phyloP scores from a whole-genome alignment of 1,140 invertebrate genomes.

The Sinonovacula constricta region DNA sequence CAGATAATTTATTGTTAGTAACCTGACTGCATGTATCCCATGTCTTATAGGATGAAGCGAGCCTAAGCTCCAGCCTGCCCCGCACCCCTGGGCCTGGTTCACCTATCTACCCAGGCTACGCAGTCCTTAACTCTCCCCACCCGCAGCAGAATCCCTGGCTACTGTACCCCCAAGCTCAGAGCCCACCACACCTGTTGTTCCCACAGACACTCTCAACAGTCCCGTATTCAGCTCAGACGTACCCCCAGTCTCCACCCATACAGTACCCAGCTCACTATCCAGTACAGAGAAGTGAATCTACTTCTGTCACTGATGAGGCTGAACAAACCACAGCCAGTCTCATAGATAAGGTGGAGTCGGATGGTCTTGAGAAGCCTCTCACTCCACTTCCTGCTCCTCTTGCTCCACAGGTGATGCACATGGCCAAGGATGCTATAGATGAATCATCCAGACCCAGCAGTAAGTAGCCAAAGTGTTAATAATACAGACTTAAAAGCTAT shows the following conservation, averaged over 20 bases:
- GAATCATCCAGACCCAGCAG: no score
- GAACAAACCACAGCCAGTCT: not conserved
- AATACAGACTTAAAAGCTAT: no score
- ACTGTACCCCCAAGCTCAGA: not conserved
- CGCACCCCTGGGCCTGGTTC: not conserved
- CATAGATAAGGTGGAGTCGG: not conserved
- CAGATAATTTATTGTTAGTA: no score
- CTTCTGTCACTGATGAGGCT: not conserved
- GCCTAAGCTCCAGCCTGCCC: slow-evolving; percentile 13
- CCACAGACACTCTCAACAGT: not conserved
- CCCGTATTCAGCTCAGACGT: not conserved
- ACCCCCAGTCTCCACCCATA: not conserved
- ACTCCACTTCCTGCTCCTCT: slow-evolving; percentile 20
- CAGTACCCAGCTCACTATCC: slow-evolving; percentile 26
- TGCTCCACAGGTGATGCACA: slow-evolving; percentile 14
- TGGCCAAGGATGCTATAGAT: slow-evolving; percentile 31
- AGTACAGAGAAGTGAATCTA: not conserved
- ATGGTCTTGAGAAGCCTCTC: slow-evolving; percentile 1
- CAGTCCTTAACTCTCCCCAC: no score
- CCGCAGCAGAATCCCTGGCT: slow-evolving; percentile 1
- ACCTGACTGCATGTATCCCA: no score
- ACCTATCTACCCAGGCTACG: not conserved
- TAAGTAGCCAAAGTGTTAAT: no score
- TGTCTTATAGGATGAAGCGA: slow-evolving; percentile 44
- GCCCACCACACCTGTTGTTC: not conserved